These are phyloP conservation scores for Andrena bicolor DNA, from an alignment of 2,888 invertebrate species.

Conservation along the genomic window DNA sequence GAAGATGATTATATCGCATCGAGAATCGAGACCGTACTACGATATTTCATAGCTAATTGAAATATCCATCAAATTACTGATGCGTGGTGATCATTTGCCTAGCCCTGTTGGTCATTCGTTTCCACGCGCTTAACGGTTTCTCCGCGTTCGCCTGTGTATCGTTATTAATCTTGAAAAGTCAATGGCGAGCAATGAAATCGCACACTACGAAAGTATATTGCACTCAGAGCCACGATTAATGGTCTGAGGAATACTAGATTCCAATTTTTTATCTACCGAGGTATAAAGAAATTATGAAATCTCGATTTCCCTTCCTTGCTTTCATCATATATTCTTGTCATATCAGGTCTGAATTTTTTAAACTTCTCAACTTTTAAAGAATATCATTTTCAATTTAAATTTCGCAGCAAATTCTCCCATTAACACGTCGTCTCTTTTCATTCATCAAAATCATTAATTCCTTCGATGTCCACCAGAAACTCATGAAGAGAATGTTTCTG, in stretches of 20 bases:
- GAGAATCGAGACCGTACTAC: too few species aligned
- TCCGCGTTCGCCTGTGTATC: not conserved
- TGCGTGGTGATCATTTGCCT: not conserved
- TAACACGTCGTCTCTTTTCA: not conserved
- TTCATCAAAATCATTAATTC: not conserved
- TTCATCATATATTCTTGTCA: too few species aligned
- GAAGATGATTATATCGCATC: not conserved
- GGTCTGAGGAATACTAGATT: not conserved
- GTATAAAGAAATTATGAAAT: not conserved
- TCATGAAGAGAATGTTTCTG: not conserved
- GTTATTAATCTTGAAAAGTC: slow-evolving; percentile 3
- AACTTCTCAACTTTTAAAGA: not conserved
- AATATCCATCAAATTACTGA: not conserved
- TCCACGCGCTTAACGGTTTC: not conserved
- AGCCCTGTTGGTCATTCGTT: not conserved
- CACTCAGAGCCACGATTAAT: not conserved
- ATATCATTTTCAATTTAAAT: not conserved
- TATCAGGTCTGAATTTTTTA: not conserved
- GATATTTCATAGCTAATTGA: not conserved
- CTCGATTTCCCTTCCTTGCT: too few species aligned
- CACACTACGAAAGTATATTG: not conserved
- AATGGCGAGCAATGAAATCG: not conserved
- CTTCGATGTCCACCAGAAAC: not conserved
- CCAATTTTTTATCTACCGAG: slow-evolving; percentile 1
- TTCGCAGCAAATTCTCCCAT: not conserved